phyloP scores from a whole-genome alignment of 1,140 invertebrate species.

The Maconellicoccus hirsutus region DNA sequence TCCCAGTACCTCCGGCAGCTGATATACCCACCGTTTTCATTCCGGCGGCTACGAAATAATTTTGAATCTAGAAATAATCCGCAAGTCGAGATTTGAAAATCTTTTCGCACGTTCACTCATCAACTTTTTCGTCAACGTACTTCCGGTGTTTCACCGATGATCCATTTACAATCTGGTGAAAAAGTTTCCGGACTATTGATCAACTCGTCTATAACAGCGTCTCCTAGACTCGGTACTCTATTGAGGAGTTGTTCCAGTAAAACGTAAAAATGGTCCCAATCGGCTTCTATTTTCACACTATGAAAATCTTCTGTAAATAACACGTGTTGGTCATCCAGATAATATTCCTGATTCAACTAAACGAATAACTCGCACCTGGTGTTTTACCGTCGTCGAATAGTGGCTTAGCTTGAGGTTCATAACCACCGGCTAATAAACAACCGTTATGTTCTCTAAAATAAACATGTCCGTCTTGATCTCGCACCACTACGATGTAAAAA shows the following conservation, averaged over 20 bases:
- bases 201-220: slow-evolving; percentile 60
- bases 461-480: slow-evolving; percentile 79
- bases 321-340: neutral
- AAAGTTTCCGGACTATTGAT: slow-evolving; percentile 86
- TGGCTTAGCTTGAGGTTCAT: slow-evolving; percentile 76
- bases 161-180: slow-evolving; percentile 84
- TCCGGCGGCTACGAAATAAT: slow-evolving; percentile 91
- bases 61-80: slow-evolving; percentile 51
- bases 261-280: slow-evolving; percentile 94
- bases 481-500: slow-evolving; percentile 49
- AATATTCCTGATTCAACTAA: neutral
- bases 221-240: slow-evolving; percentile 63
- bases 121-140: slow-evolving; percentile 35
- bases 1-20: slow-evolving; percentile 86
- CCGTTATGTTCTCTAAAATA: slow-evolving; percentile 76
- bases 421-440: slow-evolving; percentile 68
- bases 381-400: slow-evolving; percentile 68
- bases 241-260: slow-evolving; percentile 73
- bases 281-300: slow-evolving; percentile 45
- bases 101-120: neutral
- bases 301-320: slow-evolving; percentile 10
- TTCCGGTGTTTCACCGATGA: slow-evolving; percentile 84
- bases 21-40: slow-evolving; percentile 90
- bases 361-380: slow-evolving; percentile 39
- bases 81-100: neutral